Evolutionary conservation across 2,888 invertebrate genomes (phyloP).

Genomic region (Belgica antarctica): DNA sequence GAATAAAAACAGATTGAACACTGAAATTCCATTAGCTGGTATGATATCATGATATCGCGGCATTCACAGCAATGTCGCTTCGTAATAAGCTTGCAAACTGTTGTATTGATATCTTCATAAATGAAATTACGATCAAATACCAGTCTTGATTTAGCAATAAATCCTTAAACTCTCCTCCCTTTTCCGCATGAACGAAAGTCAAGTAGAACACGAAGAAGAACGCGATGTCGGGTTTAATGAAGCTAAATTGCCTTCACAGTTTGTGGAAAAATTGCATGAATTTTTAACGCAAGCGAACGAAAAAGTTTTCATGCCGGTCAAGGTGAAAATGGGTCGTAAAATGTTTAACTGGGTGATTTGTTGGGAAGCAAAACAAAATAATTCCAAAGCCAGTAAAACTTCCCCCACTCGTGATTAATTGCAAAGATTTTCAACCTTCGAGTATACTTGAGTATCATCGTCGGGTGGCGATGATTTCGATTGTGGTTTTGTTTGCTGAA

Average conservation of each 20-base stretch:
- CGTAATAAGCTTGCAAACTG: background rate
- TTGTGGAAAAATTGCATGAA: background rate
- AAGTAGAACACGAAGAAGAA: background rate
- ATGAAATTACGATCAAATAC: background rate
- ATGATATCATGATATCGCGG: background rate
- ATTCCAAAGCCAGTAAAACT: too few relatives aligned
- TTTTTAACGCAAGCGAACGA: background rate
- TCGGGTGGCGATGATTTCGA: too few relatives aligned
- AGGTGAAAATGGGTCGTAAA: background rate
- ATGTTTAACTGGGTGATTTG: too few relatives aligned
- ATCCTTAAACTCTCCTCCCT: too few relatives aligned
- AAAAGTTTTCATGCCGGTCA: background rate
- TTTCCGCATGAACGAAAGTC: background rate
- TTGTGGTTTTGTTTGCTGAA: too few relatives aligned
- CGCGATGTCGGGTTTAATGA: background rate
- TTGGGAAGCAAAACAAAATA: too few relatives aligned
- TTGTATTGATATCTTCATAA: background rate
- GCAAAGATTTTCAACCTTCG: too few relatives aligned
- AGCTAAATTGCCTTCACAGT: background rate
- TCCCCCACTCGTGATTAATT: too few relatives aligned
- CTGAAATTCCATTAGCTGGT: background rate
- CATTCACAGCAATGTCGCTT: background rate
- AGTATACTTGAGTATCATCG: too few relatives aligned
- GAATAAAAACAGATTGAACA: constrained; percentile 9
- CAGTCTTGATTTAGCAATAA: background rate